A percentile compares a stretch with the other conserved stretches of the same genome.
These are phyloP conservation scores for Mesoligia furuncula DNA, from an alignment of 2,888 invertebrate species.

Conservation along the genomic window DNA sequence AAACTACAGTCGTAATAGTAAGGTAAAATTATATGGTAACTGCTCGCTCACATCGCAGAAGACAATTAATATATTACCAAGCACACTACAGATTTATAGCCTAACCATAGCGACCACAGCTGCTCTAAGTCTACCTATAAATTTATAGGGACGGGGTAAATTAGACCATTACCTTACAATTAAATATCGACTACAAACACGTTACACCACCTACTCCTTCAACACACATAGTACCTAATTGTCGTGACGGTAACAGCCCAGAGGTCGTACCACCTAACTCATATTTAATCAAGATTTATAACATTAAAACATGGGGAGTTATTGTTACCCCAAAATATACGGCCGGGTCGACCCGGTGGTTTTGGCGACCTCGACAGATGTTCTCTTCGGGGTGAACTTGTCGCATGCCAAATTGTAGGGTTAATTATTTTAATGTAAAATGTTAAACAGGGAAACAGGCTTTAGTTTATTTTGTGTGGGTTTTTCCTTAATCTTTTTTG, in stretches of 20 bases:
- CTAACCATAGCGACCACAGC: conserved; percentile 22
- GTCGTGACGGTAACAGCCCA: conserved; percentile 8
- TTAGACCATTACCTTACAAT: conserved; percentile 19
- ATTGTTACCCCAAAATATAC: conserved; percentile 71
- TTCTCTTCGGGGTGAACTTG: conserved; percentile 58
- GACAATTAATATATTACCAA: not conserved
- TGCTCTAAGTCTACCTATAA: conserved; percentile 31
- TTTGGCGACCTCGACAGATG: conserved; percentile 71
- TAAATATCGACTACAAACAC: conserved; percentile 34
- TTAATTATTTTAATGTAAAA: conserved; percentile 70
- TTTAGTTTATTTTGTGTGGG: conserved; percentile 32
- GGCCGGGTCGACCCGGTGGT: conserved; percentile 59
- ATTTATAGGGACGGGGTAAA: conserved; percentile 15
- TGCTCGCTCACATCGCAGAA: not conserved
- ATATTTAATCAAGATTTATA: conserved; percentile 85
- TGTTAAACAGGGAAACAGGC: conserved; percentile 33
- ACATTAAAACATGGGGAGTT: conserved; percentile 73
- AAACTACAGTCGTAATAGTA: too few relatives aligned
- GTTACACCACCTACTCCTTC: conserved; percentile 9
- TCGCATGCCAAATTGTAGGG: conserved; percentile 73
- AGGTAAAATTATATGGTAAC: too few relatives aligned
- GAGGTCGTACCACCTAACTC: conserved; percentile 69
- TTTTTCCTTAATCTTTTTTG: conserved; percentile 12
- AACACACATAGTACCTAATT: conserved; percentile 29
- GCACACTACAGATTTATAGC: conserved; percentile 29